Evolutionary conservation across 2,113 vertebrate species (phyloP), one percentile per base, ranked within the genome.

Genomic region (Chauna torquata): DNA sequence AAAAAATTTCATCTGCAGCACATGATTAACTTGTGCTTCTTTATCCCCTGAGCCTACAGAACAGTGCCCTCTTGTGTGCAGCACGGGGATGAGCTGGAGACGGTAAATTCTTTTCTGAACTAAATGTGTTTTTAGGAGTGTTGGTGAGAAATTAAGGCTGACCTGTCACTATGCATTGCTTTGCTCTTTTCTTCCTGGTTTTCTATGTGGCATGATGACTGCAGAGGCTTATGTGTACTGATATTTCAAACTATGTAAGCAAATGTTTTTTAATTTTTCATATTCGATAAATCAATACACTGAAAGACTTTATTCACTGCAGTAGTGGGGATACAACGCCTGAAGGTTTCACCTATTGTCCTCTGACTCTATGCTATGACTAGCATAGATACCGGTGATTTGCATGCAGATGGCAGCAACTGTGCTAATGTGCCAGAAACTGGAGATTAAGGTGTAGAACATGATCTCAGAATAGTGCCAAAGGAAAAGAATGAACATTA

Each of bases 31-130:
- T 3, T 13, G 40, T 36, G 61, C 25, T 42, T 38, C 27, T 12
- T 8, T 8, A 40, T 55, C 45, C 57, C 17, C 52, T 68, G 92
- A 36, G 69, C 92, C 91, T 66, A 86, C 68, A 19, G 87, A 75
- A 94, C 69, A 94, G 83, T 96, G 95, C 94, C 95, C 95, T 96
- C 93, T 86, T 11, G 87, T 70, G 95, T 88, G 83, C 87, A 71
- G 44, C 27, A 0, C 36, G 0, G 65, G 8, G 42, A 44, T 7
- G 59, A 69, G 50, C n/a, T 16, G 32, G 44, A 20, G n/a, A 14
- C 1, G 30, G 27, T 16, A 24, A 8, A 0, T 3, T 45, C 68
- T 27, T 24, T 5, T 38, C 59, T 32, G 7, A 20, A 3, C 4
- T 3, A 9, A 45, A 12, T 36, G 0, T 0, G 3, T 3, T 0